Evolutionary conservation across 2,113 vertebrate species (phyloP).

Genomic region (Erythrocercus mccallii): DNA sequence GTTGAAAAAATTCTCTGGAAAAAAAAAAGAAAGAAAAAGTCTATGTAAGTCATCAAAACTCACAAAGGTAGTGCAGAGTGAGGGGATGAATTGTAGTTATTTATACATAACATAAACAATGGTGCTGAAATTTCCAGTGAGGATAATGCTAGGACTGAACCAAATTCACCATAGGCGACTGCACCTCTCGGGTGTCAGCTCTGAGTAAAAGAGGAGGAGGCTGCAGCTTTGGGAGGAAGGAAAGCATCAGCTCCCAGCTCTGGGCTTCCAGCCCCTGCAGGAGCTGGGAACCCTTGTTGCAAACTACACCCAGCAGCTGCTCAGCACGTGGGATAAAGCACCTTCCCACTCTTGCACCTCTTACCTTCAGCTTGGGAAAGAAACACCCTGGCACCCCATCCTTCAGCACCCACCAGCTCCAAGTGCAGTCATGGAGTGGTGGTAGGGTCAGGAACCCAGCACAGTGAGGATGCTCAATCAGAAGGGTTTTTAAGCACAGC

Average conservation of each 20-base stretch:
- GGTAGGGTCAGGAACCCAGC: not conserved
- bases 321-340: not conserved
- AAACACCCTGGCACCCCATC: not conserved
- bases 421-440: rapidly evolving
- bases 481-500: not conserved
- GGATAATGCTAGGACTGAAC: not conserved
- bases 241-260: not conserved
- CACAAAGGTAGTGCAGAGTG: not conserved
- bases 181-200: not conserved
- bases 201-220: not conserved
- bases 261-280: not conserved
- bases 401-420: not conserved
- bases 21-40: not conserved
- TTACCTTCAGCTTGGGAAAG: not conserved
- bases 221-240: not conserved
- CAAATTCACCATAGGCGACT: not conserved
- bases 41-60: not conserved
- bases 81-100: not conserved
- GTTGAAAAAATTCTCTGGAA: not conserved
- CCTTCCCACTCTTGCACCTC: not conserved
- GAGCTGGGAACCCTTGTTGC: not conserved
- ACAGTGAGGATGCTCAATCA: not conserved
- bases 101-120: not conserved
- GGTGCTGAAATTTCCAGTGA: not conserved
- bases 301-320: not conserved